These are phyloP conservation scores for Drosophila bifasciata DNA, from an alignment of 1,140 invertebrate species.

Conservation along the genomic window DNA sequence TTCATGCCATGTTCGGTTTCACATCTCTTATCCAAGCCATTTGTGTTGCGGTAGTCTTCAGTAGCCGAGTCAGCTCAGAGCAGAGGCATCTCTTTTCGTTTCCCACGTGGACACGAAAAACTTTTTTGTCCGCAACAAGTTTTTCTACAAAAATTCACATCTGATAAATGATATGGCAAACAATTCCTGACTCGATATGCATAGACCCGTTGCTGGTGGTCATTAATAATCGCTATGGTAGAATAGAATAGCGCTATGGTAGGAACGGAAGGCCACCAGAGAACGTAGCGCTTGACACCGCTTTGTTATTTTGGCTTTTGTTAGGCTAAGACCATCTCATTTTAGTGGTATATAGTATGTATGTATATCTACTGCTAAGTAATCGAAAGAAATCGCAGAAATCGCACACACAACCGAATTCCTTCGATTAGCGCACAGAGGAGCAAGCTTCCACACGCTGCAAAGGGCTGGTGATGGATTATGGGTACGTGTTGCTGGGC, in stretches of 20 bases:
- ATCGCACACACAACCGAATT: background rate
- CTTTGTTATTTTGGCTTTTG: conserved; percentile 27
- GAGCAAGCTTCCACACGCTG: conserved; percentile 45
- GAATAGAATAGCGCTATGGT: background rate
- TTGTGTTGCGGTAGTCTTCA: conserved; percentile 38
- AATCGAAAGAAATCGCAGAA: conserved; percentile 1
- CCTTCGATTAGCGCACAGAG: conserved; percentile 47
- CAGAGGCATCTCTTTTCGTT: conserved; percentile 31
- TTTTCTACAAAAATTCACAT: conserved; percentile 63
- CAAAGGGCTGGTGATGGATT: conserved; percentile 66
- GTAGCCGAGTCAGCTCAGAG: conserved; percentile 49
- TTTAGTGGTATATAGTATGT: too few species aligned
- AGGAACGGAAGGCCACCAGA: background rate
- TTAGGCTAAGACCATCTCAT: conserved; percentile 3
- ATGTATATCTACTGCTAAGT: conserved; percentile 8
- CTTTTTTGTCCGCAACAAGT: conserved; percentile 83
- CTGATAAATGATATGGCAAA: conserved; percentile 80
- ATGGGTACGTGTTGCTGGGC: conserved; percentile 69
- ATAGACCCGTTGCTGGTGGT: conserved; percentile 53
- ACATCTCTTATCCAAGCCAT: conserved; percentile 53
- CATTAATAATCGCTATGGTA: conserved; percentile 71
- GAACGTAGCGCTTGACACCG: background rate
- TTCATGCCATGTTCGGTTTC: conserved; percentile 74
- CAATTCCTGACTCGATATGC: conserved; percentile 68
- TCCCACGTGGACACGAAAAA: conserved; percentile 81